Evolutionary conservation across 1,140 invertebrate species (phyloP), one percentile per base, ranked within the genome.

Genomic region (Vanessa atalanta): DNA sequence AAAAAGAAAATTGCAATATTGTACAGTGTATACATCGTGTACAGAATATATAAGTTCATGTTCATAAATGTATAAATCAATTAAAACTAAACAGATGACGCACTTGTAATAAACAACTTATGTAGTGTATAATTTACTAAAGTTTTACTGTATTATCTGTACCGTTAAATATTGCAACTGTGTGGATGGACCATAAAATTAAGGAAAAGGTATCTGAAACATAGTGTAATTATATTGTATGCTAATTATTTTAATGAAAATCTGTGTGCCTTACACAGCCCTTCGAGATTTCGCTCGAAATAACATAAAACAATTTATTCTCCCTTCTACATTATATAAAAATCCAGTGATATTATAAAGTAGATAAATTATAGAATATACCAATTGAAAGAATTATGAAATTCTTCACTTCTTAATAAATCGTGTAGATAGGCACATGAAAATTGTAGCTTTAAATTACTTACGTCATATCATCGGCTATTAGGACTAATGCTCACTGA

Each of bases 391-490:
- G 20, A 53, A 23, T 63, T 65, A 70, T 14, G 23, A n/a, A 37
- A 31, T 63, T 70, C 60, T 79, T 74, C 68, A 79, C 77, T 48
- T 76, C 65, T 66, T 69, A 73, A 72, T 26, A 55, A 69, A 48
- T 76, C 65, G 78, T 67, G 67, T 88, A 88, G 83, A 74, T 86
- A 89, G 84, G 78, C 75, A 84, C 79, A 85, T 85, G 75, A 37
- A 83, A 88, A 86, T 86, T 87, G 78, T 89, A 89, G 88, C 82
- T 85, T 87, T 89, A 83, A 88, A 83, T 47, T 64, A 57, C 51
- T 55, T 80, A 77, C 53, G 77, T 82, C 80, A 82, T 86, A 88
- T 83, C 81, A 83, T 82, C 74, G 75, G 78, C 78, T 79, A 61
- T 72, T 74, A 76, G 74, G 76, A 14, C 14, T 61, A 43, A 31